Conservation (phyloP, 2,888 invertebrate species). For the Iphiclides podalirius region DNA sequence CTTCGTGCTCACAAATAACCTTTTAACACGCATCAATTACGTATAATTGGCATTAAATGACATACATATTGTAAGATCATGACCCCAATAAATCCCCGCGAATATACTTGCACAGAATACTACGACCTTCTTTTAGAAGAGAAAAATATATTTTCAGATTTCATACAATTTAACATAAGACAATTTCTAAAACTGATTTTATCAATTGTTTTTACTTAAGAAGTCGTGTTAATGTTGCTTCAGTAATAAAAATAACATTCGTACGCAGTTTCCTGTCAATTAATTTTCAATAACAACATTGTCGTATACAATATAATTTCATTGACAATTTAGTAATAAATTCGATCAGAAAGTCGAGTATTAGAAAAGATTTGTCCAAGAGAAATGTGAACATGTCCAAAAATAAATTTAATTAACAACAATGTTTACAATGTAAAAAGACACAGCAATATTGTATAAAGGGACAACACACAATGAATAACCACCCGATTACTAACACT, state of each 20-base stretch:
- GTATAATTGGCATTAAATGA: constrained; percentile 22
- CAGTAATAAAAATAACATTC: neutral
- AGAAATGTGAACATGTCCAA: too few relatives aligned
- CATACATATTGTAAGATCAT: constrained; percentile 21
- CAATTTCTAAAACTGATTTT: too few relatives aligned
- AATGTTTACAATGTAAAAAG: neutral
- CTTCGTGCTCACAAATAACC: constrained; percentile 18
- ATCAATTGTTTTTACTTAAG: too few relatives aligned
- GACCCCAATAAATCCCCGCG: constrained; percentile 17
- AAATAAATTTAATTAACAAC: neutral
- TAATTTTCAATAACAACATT: too few relatives aligned
- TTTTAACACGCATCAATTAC: constrained; percentile 21
- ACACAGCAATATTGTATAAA: neutral
- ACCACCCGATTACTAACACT: neutral
- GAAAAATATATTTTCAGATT: too few relatives aligned
- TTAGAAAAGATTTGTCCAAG: too few relatives aligned
- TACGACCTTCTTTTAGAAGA: neutral
- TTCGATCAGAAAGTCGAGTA: too few relatives aligned
- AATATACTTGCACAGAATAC: neutral
- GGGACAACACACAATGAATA: neutral
- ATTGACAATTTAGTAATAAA: too few relatives aligned
- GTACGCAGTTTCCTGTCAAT: too few relatives aligned
- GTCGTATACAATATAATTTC: too few relatives aligned
- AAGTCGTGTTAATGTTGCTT: too few relatives aligned
- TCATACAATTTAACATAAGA: too few relatives aligned